phyloP scores from a whole-genome alignment of 2,113 vertebrate species.

The Fukomys damarensis region DNA sequence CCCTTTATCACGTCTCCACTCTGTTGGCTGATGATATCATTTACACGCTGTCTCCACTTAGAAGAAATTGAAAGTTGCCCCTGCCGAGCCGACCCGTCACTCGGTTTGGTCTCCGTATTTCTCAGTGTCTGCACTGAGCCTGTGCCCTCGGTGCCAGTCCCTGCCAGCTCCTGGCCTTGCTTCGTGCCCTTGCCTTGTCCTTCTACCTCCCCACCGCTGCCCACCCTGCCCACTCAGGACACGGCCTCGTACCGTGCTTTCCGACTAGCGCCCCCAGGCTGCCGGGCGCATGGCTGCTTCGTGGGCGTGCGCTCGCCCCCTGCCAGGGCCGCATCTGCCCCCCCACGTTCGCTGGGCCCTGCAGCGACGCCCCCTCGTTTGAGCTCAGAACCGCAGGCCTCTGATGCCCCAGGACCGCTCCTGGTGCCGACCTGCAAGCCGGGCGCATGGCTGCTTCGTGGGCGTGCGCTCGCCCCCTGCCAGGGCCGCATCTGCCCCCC shows the following conservation, averaged over 20 bases:
- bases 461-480: too few relatives aligned
- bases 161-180: not conserved
- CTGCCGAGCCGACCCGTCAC: not conserved
- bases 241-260: not conserved
- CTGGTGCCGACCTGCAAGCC: rapidly evolving
- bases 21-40: not conserved
- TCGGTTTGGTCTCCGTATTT: not conserved
- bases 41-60: not conserved
- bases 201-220: too few relatives aligned
- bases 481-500: too few relatives aligned
- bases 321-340: too few relatives aligned
- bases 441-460: too few relatives aligned
- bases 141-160: not conserved
- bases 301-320: too few relatives aligned
- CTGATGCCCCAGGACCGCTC: not conserved
- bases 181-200: not conserved
- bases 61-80: not conserved
- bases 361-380: not conserved
- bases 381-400: not conserved
- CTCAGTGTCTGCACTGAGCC: not conserved
- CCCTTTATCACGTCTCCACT: not conserved
- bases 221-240: not conserved
- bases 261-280: too few relatives aligned
- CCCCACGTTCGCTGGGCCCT: not conserved
- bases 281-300: not conserved